A percentile compares a stretch with the other conserved stretches of the same genome.
Conservation (phyloP, 2,113 vertebrate species). For the Odocoileus hemionus region DNA sequence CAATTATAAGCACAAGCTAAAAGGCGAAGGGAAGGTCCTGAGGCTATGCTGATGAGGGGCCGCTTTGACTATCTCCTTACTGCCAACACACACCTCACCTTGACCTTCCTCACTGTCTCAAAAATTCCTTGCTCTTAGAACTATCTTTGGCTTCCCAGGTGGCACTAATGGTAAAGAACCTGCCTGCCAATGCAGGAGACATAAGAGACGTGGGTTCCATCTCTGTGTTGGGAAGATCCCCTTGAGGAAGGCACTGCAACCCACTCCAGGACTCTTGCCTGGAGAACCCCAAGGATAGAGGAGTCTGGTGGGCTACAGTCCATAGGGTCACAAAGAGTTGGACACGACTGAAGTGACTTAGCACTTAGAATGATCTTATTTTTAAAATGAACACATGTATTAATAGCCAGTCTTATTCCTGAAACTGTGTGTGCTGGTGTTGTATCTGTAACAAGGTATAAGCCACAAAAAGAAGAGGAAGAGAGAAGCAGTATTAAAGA, state of each 20-base stretch:
- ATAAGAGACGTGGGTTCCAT: background rate
- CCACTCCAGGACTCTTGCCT: background rate
- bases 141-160: background rate
- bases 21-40: rapidly evolving
- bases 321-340: background rate
- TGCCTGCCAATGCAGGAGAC: background rate
- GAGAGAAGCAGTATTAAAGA: background rate
- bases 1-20: background rate
- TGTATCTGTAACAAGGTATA: background rate
- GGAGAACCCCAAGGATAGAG: background rate
- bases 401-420: background rate
- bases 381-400: background rate
- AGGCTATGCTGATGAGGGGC: background rate
- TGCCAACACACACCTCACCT: background rate
- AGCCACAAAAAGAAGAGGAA: background rate
- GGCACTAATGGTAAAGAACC: background rate
- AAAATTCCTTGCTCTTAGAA: background rate
- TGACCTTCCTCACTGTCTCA: background rate
- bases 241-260: background rate
- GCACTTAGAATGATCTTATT: background rate
- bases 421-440: background rate
- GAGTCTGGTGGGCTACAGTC: background rate
- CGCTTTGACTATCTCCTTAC: background rate
- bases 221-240: background rate
- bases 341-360: background rate